Evolutionary conservation across 2,888 invertebrate species (phyloP), one percentile per base, ranked within the genome.

Genomic region (Rhorus exstirpatorius): DNA sequence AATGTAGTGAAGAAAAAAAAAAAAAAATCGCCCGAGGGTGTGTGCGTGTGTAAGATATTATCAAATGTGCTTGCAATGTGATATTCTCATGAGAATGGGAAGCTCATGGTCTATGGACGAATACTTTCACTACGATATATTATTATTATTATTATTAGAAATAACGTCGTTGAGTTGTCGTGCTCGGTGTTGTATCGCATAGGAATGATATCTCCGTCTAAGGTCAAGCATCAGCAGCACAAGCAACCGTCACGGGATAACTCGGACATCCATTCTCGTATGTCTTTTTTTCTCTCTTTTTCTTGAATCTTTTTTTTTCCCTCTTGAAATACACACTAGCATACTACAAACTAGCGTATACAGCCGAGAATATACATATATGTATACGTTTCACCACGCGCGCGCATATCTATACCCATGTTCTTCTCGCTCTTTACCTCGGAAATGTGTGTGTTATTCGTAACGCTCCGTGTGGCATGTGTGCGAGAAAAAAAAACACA

Each of bases 171-270:
- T 72, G 79, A 75, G 63, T 74, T 61, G 82, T 86, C 71, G 84
- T 78, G 85, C 83, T 86, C 86, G 78, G 88, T 86, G 87, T 89
- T 88, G 87, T 82, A 89, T 88, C 83, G 89, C 88, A 84, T 90
- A 93, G 93, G 92, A 90, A 93, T 93, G 93, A 92, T 93, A 92
- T 93, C 93, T 86, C 93, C 93, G 87, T 92, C 92, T 86, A 92
- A 92, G 87, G 89, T 89, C 83, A 90, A 92, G 85, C 89, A 90
- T 86, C 91, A 90, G 86, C 88, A 90, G 87, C 90, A 89, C 74
- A 87, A 89, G 84, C 87, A 88, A 79, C 79, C 84, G 74, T 78
- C 85, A 84, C 82, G 83, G 82, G 81, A 88, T 70, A 87, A 84
- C 67, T 86, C 81, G 44, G 79, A 79, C 67, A 85, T 83, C 31